These are phyloP conservation scores for Alviniconcha marisindica DNA, from an alignment of 1,140 invertebrate species.

Conservation along the genomic window DNA sequence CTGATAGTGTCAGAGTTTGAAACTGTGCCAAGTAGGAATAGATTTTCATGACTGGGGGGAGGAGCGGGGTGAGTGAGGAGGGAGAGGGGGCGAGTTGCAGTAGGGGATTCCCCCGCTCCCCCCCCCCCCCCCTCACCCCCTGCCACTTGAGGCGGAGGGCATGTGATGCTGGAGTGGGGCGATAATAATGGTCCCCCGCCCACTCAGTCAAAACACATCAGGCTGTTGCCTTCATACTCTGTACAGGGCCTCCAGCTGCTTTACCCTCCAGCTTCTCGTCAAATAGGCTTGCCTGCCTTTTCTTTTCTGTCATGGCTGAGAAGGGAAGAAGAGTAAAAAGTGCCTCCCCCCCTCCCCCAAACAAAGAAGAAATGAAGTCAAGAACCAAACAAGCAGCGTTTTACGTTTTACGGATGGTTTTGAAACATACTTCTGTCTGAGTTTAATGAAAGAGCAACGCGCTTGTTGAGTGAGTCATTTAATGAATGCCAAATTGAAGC, in stretches of 20 bases:
- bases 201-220: constrained; percentile 5
- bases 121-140: background rate
- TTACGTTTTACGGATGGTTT: too few relatives aligned
- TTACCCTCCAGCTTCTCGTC: background rate
- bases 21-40: constrained; percentile 20
- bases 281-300: background rate
- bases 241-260: too few relatives aligned
- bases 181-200: background rate
- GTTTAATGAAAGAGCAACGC: too few relatives aligned
- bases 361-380: too few relatives aligned
- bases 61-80: background rate
- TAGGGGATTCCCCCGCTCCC: constrained; percentile 22
- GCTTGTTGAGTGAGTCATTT: too few relatives aligned
- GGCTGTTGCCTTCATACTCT: constrained; percentile 7
- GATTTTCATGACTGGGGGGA: background rate
- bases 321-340: too few relatives aligned
- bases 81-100: background rate
- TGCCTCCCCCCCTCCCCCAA: too few relatives aligned
- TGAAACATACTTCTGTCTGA: too few relatives aligned
- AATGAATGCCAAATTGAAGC: too few relatives aligned
- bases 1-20: constrained; percentile 31
- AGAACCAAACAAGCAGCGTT: too few relatives aligned
- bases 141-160: constrained; percentile 9
- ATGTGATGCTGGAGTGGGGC: constrained; percentile 18
- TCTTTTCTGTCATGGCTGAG: background rate